These are phyloP conservation scores for Gambusia affinis DNA, from an alignment of 2,113 vertebrate genomes.

Conservation along the genomic window DNA sequence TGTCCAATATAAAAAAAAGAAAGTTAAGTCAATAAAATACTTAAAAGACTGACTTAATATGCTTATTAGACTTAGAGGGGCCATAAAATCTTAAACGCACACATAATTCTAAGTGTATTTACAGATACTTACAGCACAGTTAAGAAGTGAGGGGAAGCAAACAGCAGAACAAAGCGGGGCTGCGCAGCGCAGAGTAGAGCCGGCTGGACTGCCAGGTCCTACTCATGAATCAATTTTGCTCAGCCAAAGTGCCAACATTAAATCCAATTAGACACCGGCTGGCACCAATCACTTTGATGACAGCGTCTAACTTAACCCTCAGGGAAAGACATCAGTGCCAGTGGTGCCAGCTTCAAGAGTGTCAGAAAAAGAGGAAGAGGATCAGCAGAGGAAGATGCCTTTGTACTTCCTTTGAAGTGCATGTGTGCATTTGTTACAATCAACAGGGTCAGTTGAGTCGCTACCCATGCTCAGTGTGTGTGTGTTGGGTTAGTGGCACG, in stretches of 20 bases:
- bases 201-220: constrained; percentile 47
- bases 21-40: background rate
- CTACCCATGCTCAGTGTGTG: constrained; percentile 32
- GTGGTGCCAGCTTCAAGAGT: constrained; percentile 56
- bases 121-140: constrained; percentile 23
- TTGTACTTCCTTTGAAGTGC: constrained; percentile 18
- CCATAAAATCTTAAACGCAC: constrained; percentile 24
- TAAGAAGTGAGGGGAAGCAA: constrained; percentile 25
- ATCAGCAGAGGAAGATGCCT: constrained; percentile 4
- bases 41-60: constrained; percentile 6
- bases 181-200: constrained; percentile 9
- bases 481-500: constrained; percentile 42
- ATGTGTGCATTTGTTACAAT: constrained; percentile 30
- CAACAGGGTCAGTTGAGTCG: constrained; percentile 9
- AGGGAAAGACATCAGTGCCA: constrained; percentile 33
- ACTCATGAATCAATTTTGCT: constrained; percentile 69
- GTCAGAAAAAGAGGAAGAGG: constrained; percentile 19
- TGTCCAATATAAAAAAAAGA: background rate
- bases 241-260: constrained; percentile 65
- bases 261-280: constrained; percentile 71
- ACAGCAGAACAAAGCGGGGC: constrained; percentile 29
- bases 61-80: constrained; percentile 12
- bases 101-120: constrained; percentile 24
- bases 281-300: constrained; percentile 72
- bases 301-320: constrained; percentile 52